Conservation (phyloP, 2,797 vertebrate genomes). For the Eulemur coronatus region DNA sequence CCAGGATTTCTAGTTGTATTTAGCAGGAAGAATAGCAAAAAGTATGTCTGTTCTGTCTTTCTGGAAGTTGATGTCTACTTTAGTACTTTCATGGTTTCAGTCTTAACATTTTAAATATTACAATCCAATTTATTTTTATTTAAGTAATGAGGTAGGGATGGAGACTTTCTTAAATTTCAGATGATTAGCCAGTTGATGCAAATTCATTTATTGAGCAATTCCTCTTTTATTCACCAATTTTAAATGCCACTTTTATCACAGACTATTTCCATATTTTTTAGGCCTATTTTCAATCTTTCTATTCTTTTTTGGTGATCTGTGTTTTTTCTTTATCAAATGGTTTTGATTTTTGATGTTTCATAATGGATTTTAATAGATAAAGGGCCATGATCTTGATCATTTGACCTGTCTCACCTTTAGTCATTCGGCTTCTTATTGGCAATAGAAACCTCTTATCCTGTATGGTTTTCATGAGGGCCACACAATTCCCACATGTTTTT, state of each 20-base stretch:
- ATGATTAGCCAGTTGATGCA: not conserved
- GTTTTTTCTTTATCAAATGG: not conserved
- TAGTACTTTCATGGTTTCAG: not conserved
- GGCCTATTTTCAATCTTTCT: not conserved
- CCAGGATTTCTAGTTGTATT: not conserved
- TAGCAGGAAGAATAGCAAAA: not conserved
- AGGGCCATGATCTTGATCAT: not conserved
- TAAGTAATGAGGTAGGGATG: not conserved
- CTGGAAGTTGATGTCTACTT: not conserved
- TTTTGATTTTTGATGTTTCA: not conserved
- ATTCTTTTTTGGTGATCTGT: not conserved
- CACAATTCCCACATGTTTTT: not conserved
- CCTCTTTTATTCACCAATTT: not conserved
- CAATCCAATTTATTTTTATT: not conserved
- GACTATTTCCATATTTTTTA: not conserved
- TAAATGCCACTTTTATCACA: not conserved
- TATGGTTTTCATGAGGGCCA: not conserved
- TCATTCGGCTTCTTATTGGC: not conserved
- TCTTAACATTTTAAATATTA: not conserved
- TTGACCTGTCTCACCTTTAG: not conserved
- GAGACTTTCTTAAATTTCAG: not conserved
- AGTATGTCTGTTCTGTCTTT: not conserved
- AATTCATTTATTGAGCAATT: conserved; percentile 9
- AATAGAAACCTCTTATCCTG: not conserved
- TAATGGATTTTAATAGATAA: not conserved